These are phyloP conservation scores for Symphodus melops DNA, from an alignment of 2,113 vertebrate species.

Conservation along the genomic window DNA sequence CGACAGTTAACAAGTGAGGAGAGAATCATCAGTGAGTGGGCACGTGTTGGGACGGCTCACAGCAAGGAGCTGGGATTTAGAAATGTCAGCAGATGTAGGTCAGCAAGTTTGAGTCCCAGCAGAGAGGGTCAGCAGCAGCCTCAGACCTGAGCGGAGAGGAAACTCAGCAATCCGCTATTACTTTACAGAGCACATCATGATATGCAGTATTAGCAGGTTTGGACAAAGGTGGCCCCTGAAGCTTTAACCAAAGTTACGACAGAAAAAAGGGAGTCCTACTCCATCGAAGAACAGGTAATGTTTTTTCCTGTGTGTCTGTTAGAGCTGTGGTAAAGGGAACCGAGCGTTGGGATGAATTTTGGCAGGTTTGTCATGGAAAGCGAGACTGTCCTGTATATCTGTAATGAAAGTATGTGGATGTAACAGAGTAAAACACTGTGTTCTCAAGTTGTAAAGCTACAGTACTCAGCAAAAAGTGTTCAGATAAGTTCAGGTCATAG, in stretches of 20 bases:
- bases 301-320: neutral
- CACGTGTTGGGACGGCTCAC: slow-evolving; percentile 51
- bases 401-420: neutral
- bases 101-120: slow-evolving; percentile 66
- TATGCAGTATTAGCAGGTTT: neutral
- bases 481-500: no score
- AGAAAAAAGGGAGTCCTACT: neutral
- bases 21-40: slow-evolving; percentile 61
- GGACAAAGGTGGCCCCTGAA: neutral
- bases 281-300: no score
- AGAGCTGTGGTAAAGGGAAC: neutral
- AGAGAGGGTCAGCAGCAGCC: slow-evolving; percentile 54
- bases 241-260: neutral
- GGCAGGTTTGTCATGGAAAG: neutral
- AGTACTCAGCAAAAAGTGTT: no score
- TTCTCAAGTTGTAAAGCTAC: neutral
- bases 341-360: neutral
- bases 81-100: slow-evolving; percentile 77
- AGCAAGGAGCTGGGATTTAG: slow-evolving; percentile 54
- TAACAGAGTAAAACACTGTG: neutral
- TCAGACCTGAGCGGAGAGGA: slow-evolving; percentile 41
- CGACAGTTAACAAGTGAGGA: slow-evolving; percentile 70
- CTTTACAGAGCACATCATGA: slow-evolving; percentile 7
- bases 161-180: slow-evolving; percentile 17
- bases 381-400: neutral